These are phyloP conservation scores for Syngnathus scovelli DNA, from an alignment of 2,113 vertebrate species.

Conservation along the genomic window DNA sequence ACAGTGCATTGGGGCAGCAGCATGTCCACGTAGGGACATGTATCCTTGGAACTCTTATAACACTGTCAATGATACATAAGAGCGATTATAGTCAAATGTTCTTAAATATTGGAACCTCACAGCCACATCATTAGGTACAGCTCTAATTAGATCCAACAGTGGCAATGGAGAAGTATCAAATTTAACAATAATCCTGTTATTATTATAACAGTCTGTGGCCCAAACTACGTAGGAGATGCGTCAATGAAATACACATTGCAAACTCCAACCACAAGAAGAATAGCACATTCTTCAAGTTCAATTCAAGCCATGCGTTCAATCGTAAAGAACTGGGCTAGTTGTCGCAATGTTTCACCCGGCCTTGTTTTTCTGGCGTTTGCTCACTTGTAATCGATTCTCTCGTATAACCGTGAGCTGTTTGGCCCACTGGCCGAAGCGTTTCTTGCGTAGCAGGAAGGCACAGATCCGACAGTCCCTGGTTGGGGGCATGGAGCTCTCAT, in stretches of 20 bases:
- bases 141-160: background rate
- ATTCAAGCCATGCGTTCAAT: background rate
- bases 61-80: constrained; percentile 69
- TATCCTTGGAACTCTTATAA: constrained; percentile 95
- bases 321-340: background rate
- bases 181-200: background rate
- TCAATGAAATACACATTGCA: background rate
- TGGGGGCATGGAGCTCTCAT: constrained; percentile 87
- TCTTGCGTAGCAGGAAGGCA: constrained; percentile 93
- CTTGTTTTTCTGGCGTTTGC: background rate
- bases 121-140: background rate
- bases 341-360: background rate
- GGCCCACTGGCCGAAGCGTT: constrained; percentile 95
- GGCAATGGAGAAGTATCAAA: background rate
- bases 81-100: background rate
- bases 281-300: background rate
- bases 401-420: constrained; percentile 92
- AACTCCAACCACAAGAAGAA: background rate
- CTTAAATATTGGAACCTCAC: background rate
- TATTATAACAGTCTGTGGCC: background rate
- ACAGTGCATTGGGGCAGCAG: constrained; percentile 78
- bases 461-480: constrained; percentile 89
- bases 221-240: background rate
- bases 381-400: constrained; percentile 88
- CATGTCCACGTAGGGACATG: constrained; percentile 82